Percentiles rank a stretch among this genome's conserved stretches.
Evolutionary conservation across 2,888 invertebrate genomes (phyloP).

Genomic region (Dryococelus australis): DNA sequence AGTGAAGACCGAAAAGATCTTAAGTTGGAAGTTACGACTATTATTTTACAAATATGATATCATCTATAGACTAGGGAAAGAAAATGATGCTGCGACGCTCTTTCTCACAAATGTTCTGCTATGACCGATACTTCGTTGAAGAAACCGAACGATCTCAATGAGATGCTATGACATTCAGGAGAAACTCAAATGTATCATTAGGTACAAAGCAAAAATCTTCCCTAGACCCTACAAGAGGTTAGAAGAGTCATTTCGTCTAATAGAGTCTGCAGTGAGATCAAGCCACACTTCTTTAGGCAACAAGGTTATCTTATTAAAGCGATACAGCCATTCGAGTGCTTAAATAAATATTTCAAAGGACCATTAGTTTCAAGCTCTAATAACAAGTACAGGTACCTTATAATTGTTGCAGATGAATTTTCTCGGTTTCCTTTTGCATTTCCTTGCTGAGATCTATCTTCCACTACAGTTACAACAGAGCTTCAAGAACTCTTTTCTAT

Average conservation of each 20-base stretch:
- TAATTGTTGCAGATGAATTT: not conserved
- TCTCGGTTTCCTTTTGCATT: not conserved
- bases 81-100: no score
- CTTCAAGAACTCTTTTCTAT: not conserved
- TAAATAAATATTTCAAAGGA: not conserved
- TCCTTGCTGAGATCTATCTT: not conserved
- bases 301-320: not conserved
- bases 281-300: not conserved
- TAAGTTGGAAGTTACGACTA: not conserved
- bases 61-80: not conserved
- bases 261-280: not conserved
- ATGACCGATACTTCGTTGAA: no score
- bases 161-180: not conserved
- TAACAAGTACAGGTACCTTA: not conserved
- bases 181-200: not conserved
- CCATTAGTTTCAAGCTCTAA: not conserved
- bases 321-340: not conserved
- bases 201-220: not conserved
- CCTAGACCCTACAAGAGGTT: not conserved
- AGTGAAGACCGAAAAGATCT: slow-evolving; percentile 21
- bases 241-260: not conserved
- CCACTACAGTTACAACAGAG: not conserved
- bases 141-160: no score
- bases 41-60: not conserved
- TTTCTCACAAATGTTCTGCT: no score